Base-by-base conservation (phyloP, 2,113 vertebrate genomes). In the Regulus satrapa region DNA sequence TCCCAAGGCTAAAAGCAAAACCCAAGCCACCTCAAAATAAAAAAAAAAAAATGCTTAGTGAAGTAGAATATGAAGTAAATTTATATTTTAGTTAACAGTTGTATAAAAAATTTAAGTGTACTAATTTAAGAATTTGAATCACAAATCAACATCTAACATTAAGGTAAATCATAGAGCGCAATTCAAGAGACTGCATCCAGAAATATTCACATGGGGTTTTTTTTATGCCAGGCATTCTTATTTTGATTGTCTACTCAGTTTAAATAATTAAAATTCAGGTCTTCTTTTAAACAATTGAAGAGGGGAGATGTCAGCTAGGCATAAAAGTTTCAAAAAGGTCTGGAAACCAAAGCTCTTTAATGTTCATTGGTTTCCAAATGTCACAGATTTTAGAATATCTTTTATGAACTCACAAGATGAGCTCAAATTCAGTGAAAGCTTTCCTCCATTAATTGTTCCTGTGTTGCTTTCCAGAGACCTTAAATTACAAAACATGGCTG, bases 251-350 rank as follows among this genome's bases (percentile, higher is more conserved):
- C 40, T 55, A 5, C 43, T 41, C 0, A 3, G 6, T 20, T 89
- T 85, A n/a, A 89, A 63, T 62, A 85, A 73, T 66, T 91, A 82
- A 87, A 85, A 23, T 4, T 40, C 19, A 38, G 18, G 4, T 43
- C 8, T 69, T 75, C 29, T 29, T 69, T 82, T 71, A 31, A 85
- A 36, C 10, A 19, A 0, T 15, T 55, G 14, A 1, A 2, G 21
- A 69, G 10, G 1, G 3, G 10, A 5, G 8, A 25, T 2, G 14
- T 85, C 34, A 83, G 8, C 17, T 73, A 76, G n/a, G 8, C 68
- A 85, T 91, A 56, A 92, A 89, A 85, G 2, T 90, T 92, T 90
- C 40, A 82, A 31, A 94, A 93, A 76, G 12, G 43, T 80, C 72
- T 85, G 18, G 7, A 43, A 76, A 63, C 0, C 1, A 92, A 55